Evolutionary conservation across 2,888 invertebrate species (phyloP).

Genomic region (Noctua fimbriata): DNA sequence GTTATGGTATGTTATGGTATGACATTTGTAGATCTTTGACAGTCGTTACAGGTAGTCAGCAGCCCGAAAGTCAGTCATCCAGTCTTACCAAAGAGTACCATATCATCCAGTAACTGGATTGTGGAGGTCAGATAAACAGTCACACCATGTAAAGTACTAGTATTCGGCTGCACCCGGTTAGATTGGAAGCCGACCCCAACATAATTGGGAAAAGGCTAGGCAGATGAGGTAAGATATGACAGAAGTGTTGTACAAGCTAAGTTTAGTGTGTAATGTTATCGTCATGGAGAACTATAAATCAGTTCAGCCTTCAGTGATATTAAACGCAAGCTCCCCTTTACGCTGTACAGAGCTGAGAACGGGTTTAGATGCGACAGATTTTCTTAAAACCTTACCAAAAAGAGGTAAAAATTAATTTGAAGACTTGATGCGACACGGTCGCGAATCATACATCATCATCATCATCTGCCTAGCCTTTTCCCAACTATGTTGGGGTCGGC

Average conservation of each 20-base stretch:
- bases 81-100: neutral
- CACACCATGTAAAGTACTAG: neutral
- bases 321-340: conserved; percentile 70
- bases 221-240: conserved; percentile 6
- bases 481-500: too few species aligned
- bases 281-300: conserved; percentile 79
- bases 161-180: neutral
- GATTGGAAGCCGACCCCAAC: neutral
- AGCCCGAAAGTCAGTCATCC: neutral
- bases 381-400: neutral
- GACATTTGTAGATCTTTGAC: neutral
- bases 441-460: too few species aligned
- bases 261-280: conserved; percentile 70
- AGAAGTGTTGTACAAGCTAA: conserved; percentile 24
- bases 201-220: neutral
- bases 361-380: conserved; percentile 33
- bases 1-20: too few species aligned
- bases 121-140: neutral
- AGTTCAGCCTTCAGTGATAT: conserved; percentile 79
- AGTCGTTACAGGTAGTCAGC: neutral
- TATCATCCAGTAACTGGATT: neutral
- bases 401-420: neutral
- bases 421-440: neutral
- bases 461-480: too few species aligned
- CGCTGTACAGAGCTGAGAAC: conserved; percentile 36